A percentile compares a stretch with the other conserved stretches of the same genome.
phyloP scores from a whole-genome alignment of 2,888 invertebrate species.

The Rhaphigaster nebulosa region DNA sequence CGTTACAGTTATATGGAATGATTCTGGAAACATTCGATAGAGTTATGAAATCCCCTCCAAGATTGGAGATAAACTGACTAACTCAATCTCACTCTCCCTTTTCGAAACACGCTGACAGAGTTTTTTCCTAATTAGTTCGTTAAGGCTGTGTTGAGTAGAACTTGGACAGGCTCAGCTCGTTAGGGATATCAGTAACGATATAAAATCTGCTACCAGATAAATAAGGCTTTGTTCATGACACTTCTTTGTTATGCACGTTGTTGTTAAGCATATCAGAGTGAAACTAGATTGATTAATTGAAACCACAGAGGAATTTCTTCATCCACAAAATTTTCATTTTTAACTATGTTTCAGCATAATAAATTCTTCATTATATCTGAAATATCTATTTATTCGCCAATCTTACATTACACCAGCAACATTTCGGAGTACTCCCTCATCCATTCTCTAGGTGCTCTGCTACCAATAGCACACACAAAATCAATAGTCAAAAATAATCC shows the following conservation, averaged over 20 bases:
- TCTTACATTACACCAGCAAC: too few relatives aligned
- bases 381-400: too few relatives aligned
- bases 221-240: not conserved
- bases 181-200: not conserved
- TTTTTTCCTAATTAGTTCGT: constrained; percentile 26
- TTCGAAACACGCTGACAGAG: constrained; percentile 1
- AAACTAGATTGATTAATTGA: not conserved
- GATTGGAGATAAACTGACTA: not conserved
- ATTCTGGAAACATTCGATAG: not conserved
- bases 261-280: not conserved
- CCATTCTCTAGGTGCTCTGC: too few relatives aligned
- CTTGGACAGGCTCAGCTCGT: not conserved
- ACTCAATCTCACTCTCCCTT: not conserved
- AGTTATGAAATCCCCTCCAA: not conserved
- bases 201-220: not conserved
- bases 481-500: too few relatives aligned
- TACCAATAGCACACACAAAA: too few relatives aligned
- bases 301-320: too few relatives aligned
- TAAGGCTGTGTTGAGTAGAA: not conserved
- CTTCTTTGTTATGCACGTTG: not conserved
- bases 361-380: too few relatives aligned
- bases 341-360: too few relatives aligned
- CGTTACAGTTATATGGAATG: too few relatives aligned
- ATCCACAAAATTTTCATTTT: too few relatives aligned
- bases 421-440: too few relatives aligned